Evolutionary conservation across 30 jellyfish, hydroid and myxozoan genomes (phyloP), one percentile per base, ranked within the genome.

Genomic region (Catostylus mosaicus): DNA sequence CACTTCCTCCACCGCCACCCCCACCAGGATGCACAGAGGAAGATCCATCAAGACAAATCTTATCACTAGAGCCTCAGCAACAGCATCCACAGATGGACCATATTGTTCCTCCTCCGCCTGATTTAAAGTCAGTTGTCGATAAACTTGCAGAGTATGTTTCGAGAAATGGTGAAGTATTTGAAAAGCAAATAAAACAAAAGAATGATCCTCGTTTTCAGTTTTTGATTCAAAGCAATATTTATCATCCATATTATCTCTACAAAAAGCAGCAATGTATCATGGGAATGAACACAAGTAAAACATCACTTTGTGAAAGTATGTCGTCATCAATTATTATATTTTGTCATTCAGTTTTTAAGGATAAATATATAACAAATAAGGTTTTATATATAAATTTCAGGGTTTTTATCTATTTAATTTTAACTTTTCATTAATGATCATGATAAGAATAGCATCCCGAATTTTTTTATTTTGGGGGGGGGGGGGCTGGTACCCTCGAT

Each of bases 151-250:
- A 65, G 20, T 92, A 92, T 51, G 96, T 87, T 11, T 88, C 89
- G 6, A 86, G 92, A 60, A 92, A 92, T 67, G 98, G 98, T 3
- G 98, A 92, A 35, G 93, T 56, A 30, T 92, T 92, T 61, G 97
- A 92, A 75, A 93, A 67, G 24, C 96, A 96, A 50, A 83, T 92
- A 16, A 80, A 65, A 69, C 46, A 32, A 36, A 92, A 92, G 65
- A 85, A 89, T 14, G 98, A 92, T 52, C 97, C 98, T 27, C 76
- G 98, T 35, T 92, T 92, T 60, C 96, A 86, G 19, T 92, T 92
- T 67, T 80, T 92, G 32, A 81, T 71, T 29, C 30, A 68, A 3
- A 86, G 85, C 31, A 80, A 92, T 47, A 50, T 87, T 32, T 92
- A 92, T 61, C 67, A 71, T 40, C 88, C 91, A 43, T 92, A 92